Evolutionary conservation across 2,113 vertebrate species (phyloP).

Genomic region (Numida meleagris): DNA sequence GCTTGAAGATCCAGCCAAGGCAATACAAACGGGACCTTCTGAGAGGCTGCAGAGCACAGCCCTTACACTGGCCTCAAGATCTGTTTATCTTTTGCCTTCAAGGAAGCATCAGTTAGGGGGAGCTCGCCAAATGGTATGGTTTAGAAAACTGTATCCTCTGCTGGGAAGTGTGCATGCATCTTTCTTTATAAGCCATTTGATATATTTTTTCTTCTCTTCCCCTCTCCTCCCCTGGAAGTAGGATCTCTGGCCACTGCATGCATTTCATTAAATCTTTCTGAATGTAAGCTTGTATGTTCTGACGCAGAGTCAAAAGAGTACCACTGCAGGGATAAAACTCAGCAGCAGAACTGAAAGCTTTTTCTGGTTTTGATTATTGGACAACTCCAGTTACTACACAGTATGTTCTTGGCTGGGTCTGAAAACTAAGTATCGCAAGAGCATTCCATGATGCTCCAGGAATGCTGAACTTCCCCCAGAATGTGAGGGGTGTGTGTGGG

Average conservation of each 20-base stretch:
- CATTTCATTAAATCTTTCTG: constrained; percentile 66
- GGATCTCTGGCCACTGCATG: constrained; percentile 14
- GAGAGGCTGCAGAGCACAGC: constrained; percentile 48
- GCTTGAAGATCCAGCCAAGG: constrained; percentile 40
- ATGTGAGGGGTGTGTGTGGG: background rate
- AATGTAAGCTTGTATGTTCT: constrained; percentile 27
- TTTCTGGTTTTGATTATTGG: constrained; percentile 41
- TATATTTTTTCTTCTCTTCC: constrained; percentile 2
- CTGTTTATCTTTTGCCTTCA: constrained; percentile 64
- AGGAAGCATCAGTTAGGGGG: constrained; percentile 36
- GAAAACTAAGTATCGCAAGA: constrained; percentile 13
- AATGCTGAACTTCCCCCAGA: background rate
- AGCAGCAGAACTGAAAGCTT: constrained; percentile 2
- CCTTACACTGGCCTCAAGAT: constrained; percentile 53
- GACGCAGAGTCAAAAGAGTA: constrained; percentile 39
- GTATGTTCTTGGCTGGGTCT: background rate
- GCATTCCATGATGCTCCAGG: background rate
- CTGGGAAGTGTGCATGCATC: constrained; percentile 18
- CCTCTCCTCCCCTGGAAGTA: constrained; percentile 27
- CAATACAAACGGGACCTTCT: constrained; percentile 46
- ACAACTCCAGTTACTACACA: background rate
- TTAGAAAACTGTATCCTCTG: constrained; percentile 27
- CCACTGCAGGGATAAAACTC: constrained; percentile 6
- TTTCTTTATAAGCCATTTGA: constrained; percentile 29
- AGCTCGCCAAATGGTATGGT: constrained; percentile 24